Percentiles rank a stretch among this genome's conserved stretches.
Evolutionary conservation across 2,113 vertebrate species (phyloP).

Genomic region (Bagarius yarrelli): DNA sequence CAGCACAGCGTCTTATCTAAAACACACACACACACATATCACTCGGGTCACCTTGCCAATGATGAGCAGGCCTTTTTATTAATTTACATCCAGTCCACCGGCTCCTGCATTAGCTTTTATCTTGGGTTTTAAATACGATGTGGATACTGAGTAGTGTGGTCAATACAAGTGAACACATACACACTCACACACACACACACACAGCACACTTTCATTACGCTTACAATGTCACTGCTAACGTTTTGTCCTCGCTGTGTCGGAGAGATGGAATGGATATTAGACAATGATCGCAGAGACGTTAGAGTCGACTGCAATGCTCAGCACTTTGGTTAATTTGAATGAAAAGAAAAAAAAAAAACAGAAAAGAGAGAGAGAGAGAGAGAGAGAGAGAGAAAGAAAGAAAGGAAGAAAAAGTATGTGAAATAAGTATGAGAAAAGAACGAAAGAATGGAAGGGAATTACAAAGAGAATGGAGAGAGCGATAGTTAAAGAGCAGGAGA

Average conservation of each 20-base stretch:
- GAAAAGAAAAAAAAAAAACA: not conserved
- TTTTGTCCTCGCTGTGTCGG: slow-evolving; percentile 18
- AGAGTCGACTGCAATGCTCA: slow-evolving; percentile 7
- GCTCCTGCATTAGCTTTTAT: slow-evolving; percentile 57
- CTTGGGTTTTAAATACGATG: slow-evolving; percentile 49
- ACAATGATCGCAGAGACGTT: not conserved
- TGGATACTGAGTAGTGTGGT: slow-evolving; percentile 56
- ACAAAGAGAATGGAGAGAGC: too few relatives aligned
- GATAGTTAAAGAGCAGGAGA: too few relatives aligned
- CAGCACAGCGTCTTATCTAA: slow-evolving; percentile 48
- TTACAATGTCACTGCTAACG: slow-evolving; percentile 27
- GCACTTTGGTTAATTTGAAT: slow-evolving; percentile 12
- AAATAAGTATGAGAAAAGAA: too few relatives aligned
- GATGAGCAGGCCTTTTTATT: slow-evolving; percentile 53
- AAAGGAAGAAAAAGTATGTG: too few relatives aligned
- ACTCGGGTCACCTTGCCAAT: slow-evolving; percentile 65
- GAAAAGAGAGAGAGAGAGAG: not conserved
- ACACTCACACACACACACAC: not conserved
- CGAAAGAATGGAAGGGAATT: too few relatives aligned
- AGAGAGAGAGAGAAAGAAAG: not conserved
- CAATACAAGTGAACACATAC: slow-evolving; percentile 18
- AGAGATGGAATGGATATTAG: slow-evolving; percentile 45
- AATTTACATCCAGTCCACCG: slow-evolving; percentile 47
- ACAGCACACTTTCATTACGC: slow-evolving; percentile 20
- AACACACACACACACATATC: slow-evolving; percentile 38